A percentile compares a stretch with the other conserved stretches of the same genome.
These are phyloP conservation scores for Caerostris extrusa DNA, from an alignment of 1,140 invertebrate species.

Conservation along the genomic window DNA sequence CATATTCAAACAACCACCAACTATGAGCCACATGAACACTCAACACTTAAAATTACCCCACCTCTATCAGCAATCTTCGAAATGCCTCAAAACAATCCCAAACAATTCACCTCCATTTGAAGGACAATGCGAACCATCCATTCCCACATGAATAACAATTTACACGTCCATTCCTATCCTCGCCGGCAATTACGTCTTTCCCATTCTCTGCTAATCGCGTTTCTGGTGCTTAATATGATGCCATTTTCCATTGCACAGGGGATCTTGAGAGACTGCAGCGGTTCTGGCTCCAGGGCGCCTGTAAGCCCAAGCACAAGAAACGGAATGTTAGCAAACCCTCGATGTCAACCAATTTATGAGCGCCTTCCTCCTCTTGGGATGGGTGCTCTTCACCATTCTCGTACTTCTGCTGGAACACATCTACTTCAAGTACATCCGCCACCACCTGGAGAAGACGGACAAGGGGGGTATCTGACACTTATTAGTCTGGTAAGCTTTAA, in stretches of 20 bases:
- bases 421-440: conserved; percentile 94
- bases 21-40: too few species aligned
- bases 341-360: conserved; percentile 98
- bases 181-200: neutral
- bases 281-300: conserved; percentile 99
- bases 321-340: conserved; percentile 89
- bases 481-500: conserved; percentile 88
- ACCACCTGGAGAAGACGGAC: conserved; percentile 94
- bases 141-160: neutral
- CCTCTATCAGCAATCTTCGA: too few species aligned
- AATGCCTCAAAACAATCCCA: neutral
- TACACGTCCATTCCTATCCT: neutral
- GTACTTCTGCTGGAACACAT: conserved; percentile 93
- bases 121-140: neutral
- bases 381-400: conserved; percentile 92
- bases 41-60: too few species aligned
- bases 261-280: conserved; percentile 95
- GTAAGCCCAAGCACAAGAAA: conserved; percentile 94
- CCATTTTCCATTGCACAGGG: conserved; percentile 82
- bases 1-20: too few species aligned
- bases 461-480: conserved; percentile 93
- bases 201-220: neutral
- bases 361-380: conserved; percentile 97
- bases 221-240: neutral
- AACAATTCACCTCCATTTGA: neutral